Conservation (phyloP, 2,888 invertebrate species). For the Monopis laevigella region DNA sequence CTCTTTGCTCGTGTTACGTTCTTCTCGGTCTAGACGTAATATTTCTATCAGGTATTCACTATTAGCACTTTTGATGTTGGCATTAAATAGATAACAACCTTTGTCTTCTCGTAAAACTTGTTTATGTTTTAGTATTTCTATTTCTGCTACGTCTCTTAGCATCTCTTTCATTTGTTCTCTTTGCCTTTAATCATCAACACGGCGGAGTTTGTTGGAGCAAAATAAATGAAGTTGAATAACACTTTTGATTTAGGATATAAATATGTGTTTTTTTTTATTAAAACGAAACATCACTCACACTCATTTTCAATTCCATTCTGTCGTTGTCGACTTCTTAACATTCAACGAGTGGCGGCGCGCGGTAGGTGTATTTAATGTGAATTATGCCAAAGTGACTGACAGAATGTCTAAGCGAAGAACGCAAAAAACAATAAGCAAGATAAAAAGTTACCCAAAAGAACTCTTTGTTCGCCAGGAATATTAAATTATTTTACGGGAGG, state of each 20-base stretch:
- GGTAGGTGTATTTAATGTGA: constrained; percentile 61
- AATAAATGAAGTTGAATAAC: constrained; percentile 54
- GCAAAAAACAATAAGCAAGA: constrained; percentile 44
- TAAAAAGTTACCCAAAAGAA: constrained; percentile 41
- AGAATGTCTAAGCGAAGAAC: constrained; percentile 47
- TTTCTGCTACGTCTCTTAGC: too few species aligned
- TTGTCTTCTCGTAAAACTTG: background rate
- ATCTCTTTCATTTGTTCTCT: too few species aligned
- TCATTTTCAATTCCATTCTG: constrained; percentile 51
- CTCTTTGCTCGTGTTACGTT: constrained; percentile 48
- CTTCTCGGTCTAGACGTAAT: constrained; percentile 58
- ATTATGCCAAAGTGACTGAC: constrained; percentile 57
- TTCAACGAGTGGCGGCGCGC: constrained; percentile 41
- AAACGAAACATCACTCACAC: constrained; percentile 50
- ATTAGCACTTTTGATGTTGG: constrained; percentile 3
- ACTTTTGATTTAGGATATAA: constrained; percentile 45
- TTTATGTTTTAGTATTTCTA: too few species aligned
- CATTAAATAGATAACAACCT: constrained; percentile 3
- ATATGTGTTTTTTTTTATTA: constrained; percentile 53
- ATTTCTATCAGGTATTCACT: constrained; percentile 36
- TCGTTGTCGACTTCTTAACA: constrained; percentile 35
- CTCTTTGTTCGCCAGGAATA: constrained; percentile 46
- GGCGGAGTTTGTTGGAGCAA: constrained; percentile 27
- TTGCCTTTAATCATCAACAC: too few species aligned
- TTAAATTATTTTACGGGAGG: constrained; percentile 40